Conservation (phyloP, 2,888 invertebrate species). For the Drosophila stalkeri region DNA sequence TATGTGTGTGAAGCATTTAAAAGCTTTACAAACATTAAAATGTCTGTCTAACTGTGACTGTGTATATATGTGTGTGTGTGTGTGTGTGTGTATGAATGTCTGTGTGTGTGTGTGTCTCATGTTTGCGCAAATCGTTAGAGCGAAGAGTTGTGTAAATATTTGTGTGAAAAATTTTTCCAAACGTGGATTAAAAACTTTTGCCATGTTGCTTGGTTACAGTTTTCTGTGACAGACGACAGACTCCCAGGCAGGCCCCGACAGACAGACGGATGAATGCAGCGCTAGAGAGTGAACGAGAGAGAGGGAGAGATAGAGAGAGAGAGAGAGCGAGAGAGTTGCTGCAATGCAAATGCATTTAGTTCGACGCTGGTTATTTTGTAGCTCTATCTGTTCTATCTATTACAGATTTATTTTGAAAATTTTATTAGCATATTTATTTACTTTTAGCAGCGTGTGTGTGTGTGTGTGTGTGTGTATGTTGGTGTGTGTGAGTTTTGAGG, state of each 20-base stretch:
- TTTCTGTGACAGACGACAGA: constrained; percentile 41
- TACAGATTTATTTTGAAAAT: constrained; percentile 79
- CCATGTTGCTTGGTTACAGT: constrained; percentile 72
- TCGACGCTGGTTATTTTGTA: constrained; percentile 67
- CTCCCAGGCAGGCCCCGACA: constrained; percentile 1
- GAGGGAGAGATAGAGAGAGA: not conserved
- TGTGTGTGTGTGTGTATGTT: constrained; percentile 10
- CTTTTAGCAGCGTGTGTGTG: constrained; percentile 48
- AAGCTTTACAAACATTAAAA: constrained; percentile 81
- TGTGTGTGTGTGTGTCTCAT: constrained; percentile 61
- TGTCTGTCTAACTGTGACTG: constrained; percentile 73
- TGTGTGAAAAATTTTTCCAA: constrained; percentile 81
- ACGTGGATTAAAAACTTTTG: constrained; percentile 79
- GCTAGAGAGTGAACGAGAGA: not conserved
- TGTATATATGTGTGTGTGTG: constrained; percentile 29
- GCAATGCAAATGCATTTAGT: constrained; percentile 58
- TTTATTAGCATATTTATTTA: constrained; percentile 80
- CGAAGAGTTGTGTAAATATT: constrained; percentile 82
- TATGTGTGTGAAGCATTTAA: constrained; percentile 75
- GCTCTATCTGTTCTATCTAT: constrained; percentile 76
- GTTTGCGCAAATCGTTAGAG: constrained; percentile 81
- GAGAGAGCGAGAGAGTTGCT: not conserved
- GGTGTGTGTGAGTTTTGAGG: constrained; percentile 32
- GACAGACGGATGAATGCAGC: not conserved
- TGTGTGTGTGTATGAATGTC: constrained; percentile 12